Percentiles rank a stretch among this genome's conserved stretches.
Conservation (phyloP, 2,888 invertebrate genomes). For the Escarpia spicata region DNA sequence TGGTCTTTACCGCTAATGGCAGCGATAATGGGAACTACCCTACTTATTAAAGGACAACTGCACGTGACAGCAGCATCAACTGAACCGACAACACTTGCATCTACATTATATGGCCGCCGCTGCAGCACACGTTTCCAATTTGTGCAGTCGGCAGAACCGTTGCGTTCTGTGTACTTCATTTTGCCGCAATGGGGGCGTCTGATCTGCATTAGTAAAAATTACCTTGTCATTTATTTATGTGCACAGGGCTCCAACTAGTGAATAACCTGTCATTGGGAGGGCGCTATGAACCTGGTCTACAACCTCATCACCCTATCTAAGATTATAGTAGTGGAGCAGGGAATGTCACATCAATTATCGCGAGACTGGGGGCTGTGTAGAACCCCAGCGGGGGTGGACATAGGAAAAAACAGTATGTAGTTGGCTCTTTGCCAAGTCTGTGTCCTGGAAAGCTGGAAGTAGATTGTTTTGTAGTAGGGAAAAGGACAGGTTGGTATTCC, state of each 20-base stretch:
- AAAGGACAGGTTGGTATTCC: not conserved
- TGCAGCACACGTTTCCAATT: not conserved
- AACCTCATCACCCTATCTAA: not conserved
- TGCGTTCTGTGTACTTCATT: not conserved
- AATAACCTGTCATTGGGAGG: not conserved
- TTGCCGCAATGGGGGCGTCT: not conserved
- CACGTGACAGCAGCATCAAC: not conserved
- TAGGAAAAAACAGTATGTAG: not conserved
- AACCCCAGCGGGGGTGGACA: not conserved
- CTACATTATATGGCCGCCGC: not conserved
- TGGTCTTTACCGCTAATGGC: not conserved
- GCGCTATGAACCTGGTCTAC: not conserved
- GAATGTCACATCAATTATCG: not conserved
- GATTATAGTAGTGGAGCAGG: not conserved
- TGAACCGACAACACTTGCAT: not conserved
- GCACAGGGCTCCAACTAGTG: not conserved
- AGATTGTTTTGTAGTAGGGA: not conserved
- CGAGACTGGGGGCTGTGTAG: not conserved
- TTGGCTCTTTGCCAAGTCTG: not conserved
- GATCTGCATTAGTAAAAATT: slow-evolving; percentile 10
- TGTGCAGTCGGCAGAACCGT: not conserved
- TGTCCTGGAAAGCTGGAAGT: not conserved
- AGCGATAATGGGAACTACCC: slow-evolving; percentile 4
- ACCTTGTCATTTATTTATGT: slow-evolving; percentile 11
- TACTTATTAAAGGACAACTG: not conserved